Evolutionary conservation across 2,113 vertebrate species (phyloP).

Genomic region (Phaethornis superciliosus): DNA sequence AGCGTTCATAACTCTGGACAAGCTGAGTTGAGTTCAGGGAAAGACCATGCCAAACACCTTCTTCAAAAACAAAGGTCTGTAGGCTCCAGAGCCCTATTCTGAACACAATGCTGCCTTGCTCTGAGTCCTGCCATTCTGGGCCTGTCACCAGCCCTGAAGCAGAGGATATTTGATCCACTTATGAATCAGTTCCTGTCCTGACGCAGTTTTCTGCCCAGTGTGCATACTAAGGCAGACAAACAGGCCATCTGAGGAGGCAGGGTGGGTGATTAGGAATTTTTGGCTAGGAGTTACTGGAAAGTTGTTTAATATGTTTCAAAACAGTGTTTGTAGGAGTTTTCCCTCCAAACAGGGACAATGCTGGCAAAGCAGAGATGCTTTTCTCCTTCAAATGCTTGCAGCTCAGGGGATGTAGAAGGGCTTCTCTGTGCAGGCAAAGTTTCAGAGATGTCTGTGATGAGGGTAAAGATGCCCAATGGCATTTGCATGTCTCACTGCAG

Average conservation of each 20-base stretch:
- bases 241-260: conserved; percentile 16
- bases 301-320: conserved; percentile 2
- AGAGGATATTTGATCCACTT: not conserved
- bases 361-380: conserved; percentile 11
- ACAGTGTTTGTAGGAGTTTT: not conserved
- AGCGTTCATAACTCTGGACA: not conserved
- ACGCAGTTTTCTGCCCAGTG: not conserved
- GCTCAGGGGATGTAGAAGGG: not conserved
- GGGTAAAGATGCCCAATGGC: not conserved
- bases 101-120: not conserved
- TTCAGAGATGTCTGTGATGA: not conserved
- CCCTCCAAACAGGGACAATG: not conserved
- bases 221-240: not conserved
- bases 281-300: conserved; percentile 28
- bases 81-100: not conserved
- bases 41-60: not conserved
- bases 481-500: not conserved
- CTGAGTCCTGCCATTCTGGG: not conserved
- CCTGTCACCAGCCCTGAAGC: not conserved
- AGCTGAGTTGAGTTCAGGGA: not conserved
- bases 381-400: not conserved
- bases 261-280: conserved; percentile 22
- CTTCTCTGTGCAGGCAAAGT: not conserved
- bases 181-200: conserved; percentile 49
- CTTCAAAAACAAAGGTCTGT: not conserved